Base-by-base conservation (phyloP, 2,113 vertebrate species). In the Rhizomys pruinosus region DNA sequence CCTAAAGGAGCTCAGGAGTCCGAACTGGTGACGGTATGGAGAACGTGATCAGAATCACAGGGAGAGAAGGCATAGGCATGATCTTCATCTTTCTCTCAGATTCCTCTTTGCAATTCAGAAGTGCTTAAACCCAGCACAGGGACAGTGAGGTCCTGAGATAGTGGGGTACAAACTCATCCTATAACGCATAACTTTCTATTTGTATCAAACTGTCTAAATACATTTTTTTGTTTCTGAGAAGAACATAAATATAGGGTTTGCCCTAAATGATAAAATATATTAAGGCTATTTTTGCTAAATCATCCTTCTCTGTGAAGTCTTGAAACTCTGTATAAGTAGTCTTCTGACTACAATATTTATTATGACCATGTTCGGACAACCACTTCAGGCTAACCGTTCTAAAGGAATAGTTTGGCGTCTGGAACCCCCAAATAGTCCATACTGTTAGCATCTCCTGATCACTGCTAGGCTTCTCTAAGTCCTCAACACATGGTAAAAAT, bases 61-160 rank as follows among this genome's bases (percentile, higher is more conserved):
- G 13, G 17, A 20, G 2, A 39, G 2, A 29, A 55, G 11, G 3
- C 17, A 0, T 29, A 0, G 15, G 3, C 5, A 0, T 32, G 10
- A 42, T 16, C 32, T 3, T 2, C 2, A 1, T 68, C 76, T 78
- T 32, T 29, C n/a, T 68, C 29, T 42, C 66, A 16, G 16, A 0
- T 17, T 79, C 29, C 47, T 63, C 1, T 23, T 88, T 0, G 27
- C 47, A 57, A 29, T 57, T 72, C 27, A 68, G 57, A 89, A 90
- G 57, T 57, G 27, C 0, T 19, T 77, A 1, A 23, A 61, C 11
- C 68, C 17, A 55, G 22, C 47, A n/a, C 68, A 4, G 11, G 25
- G 22, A 55, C 19, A 25, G 2, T 13, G 5, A 37, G 52, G 13
- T 17, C 32, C n/a, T 42, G 17, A 91, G 42, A 90, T 20, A 73